These are phyloP conservation scores for Drosophila greeni DNA, from an alignment of 2,888 invertebrate genomes.

Conservation along the genomic window DNA sequence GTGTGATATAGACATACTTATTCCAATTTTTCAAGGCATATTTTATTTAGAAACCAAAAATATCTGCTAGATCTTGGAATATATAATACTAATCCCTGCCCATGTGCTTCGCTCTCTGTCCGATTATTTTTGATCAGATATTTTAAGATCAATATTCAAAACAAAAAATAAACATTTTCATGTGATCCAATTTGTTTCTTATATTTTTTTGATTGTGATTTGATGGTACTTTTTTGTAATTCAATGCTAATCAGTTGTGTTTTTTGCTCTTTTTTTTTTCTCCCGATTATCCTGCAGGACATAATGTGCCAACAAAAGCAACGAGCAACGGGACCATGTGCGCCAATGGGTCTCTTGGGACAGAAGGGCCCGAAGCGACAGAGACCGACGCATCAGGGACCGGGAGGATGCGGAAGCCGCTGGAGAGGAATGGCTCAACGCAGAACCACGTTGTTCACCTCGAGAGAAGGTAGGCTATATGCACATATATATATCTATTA, in stretches of 20 bases:
- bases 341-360: slow-evolving; percentile 79
- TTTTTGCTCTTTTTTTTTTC: slow-evolving; percentile 11
- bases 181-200: neutral
- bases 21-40: too few species aligned
- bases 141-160: slow-evolving; percentile 10
- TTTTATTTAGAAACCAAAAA: neutral
- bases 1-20: too few species aligned
- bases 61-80: neutral
- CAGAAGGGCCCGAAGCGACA: slow-evolving; percentile 80
- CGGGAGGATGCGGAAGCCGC: slow-evolving; percentile 80
- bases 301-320: slow-evolving; percentile 80
- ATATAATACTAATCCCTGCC: neutral
- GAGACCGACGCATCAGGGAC: slow-evolving; percentile 80
- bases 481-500: neutral
- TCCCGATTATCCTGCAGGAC: slow-evolving; percentile 68
- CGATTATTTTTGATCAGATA: slow-evolving; percentile 2
- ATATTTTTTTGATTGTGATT: neutral
- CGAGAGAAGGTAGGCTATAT: slow-evolving; percentile 87
- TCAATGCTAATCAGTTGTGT: slow-evolving; percentile 24
- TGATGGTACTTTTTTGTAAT: neutral
- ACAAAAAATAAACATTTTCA: neutral
- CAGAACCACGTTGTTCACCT: slow-evolving; percentile 98
- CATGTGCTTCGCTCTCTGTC: neutral
- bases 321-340: slow-evolving; percentile 79
- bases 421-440: slow-evolving; percentile 96